Conservation (phyloP, 2,797 vertebrate species). For the Sebastes trivittatus region DNA sequence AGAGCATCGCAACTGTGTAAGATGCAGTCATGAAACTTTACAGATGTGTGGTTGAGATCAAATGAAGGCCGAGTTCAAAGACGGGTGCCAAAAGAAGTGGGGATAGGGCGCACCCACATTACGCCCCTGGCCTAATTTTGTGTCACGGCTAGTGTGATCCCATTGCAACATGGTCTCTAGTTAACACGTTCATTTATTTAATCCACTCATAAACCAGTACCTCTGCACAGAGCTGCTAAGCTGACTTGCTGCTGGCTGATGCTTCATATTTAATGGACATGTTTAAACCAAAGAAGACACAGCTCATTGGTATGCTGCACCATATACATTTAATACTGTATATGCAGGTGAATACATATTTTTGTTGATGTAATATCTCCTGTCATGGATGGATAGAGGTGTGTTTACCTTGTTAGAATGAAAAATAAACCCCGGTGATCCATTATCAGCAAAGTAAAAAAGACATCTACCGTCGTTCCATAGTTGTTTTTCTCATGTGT, state of each 20-base stretch:
- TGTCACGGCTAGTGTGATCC: too few relatives aligned
- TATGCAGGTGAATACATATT: not conserved
- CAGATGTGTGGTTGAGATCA: too few relatives aligned
- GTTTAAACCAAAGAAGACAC: not conserved
- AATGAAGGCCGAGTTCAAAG: too few relatives aligned
- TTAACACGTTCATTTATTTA: not conserved
- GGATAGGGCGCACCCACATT: too few relatives aligned
- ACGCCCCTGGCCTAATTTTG: too few relatives aligned
- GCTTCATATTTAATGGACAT: not conserved
- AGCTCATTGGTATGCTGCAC: not conserved
- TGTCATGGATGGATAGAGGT: not conserved
- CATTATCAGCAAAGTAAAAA: conserved; percentile 27
- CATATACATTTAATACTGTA: not conserved
- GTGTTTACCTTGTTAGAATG: conserved; percentile 29
- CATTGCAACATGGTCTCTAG: too few relatives aligned
- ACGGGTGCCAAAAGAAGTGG: too few relatives aligned
- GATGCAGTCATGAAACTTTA: too few relatives aligned
- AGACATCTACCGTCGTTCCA: conserved; percentile 1
- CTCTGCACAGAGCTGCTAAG: not conserved
- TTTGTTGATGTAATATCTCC: conserved; percentile 4
- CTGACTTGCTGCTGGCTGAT: not conserved
- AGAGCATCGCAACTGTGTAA: too few relatives aligned
- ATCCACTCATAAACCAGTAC: not conserved
- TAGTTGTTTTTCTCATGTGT: conserved; percentile 14
- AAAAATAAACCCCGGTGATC: not conserved